phyloP scores from a whole-genome alignment of 1,140 invertebrate species.

The Goniozus legneri region DNA sequence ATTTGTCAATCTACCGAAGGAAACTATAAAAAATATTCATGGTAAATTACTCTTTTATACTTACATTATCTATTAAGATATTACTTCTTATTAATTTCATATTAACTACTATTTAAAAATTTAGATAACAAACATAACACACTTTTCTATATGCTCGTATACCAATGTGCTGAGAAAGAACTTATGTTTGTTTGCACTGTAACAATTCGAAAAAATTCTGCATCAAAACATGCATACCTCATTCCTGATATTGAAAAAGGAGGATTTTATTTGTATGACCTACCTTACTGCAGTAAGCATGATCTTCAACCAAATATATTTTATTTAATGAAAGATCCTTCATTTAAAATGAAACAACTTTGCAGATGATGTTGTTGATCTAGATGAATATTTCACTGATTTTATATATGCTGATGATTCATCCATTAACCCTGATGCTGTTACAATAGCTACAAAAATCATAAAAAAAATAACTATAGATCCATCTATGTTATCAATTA shows the following conservation, averaged over 20 bases:
- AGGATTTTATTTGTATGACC: conserved; percentile 34
- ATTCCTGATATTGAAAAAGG: conserved; percentile 21
- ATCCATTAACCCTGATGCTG: conserved; percentile 1
- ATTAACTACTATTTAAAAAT: conserved; percentile 2
- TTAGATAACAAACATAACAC: conserved; percentile 24
- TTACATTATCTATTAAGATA: background rate
- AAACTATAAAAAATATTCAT: background rate
- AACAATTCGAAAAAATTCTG: conserved; percentile 9
- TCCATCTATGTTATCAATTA: conserved; percentile 11
- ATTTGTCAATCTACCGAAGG: conserved; percentile 20
- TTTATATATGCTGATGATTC: conserved; percentile 6
- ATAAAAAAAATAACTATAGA: conserved; percentile 17
- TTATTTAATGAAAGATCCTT: background rate
- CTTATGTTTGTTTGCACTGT: conserved; percentile 30
- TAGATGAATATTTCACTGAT: background rate
- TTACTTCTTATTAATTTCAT: background rate
- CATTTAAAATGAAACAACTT: conserved; percentile 1
- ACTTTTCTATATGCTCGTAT: too few relatives aligned
- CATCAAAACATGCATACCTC: conserved; percentile 24
- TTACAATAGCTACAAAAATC: conserved; percentile 14
- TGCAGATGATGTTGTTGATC: conserved; percentile 18
- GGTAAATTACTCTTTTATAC: background rate
- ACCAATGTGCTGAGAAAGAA: conserved; percentile 18
- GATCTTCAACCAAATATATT: background rate
- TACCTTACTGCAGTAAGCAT: conserved; percentile 25